phyloP scores from a whole-genome alignment of 2,113 vertebrate genomes.

The Eira barbara region DNA sequence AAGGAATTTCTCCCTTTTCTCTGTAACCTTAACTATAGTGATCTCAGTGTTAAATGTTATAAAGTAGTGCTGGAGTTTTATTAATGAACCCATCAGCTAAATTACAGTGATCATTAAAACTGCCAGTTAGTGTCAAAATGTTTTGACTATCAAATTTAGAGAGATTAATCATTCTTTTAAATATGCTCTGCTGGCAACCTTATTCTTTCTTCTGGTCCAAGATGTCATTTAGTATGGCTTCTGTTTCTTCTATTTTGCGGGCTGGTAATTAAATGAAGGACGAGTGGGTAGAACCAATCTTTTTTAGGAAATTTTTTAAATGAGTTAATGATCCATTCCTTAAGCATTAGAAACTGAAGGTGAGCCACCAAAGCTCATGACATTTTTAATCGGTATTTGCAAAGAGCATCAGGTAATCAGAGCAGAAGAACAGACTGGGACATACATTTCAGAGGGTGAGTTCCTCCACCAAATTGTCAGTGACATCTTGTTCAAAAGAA shows the following conservation, averaged over 20 bases:
- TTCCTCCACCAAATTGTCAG: not conserved
- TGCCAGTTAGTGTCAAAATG: constrained; percentile 63
- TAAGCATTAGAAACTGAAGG: constrained; percentile 43
- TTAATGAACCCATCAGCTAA: constrained; percentile 71
- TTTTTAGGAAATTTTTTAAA: constrained; percentile 35
- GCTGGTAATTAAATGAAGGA: constrained; percentile 53
- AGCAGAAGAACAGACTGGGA: not conserved
- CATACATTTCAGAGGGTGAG: not conserved
- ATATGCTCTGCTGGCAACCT: constrained; percentile 18
- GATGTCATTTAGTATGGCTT: constrained; percentile 41
- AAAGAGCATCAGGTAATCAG: not conserved
- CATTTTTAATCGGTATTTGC: constrained; percentile 20
- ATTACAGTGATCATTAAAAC: constrained; percentile 61
- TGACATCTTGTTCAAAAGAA: constrained; percentile 29
- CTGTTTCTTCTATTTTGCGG: constrained; percentile 19
- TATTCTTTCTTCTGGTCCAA: constrained; percentile 5
- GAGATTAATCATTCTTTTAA: constrained; percentile 67
- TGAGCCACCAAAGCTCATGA: constrained; percentile 36
- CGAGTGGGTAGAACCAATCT: constrained; percentile 47
- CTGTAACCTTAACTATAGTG: constrained; percentile 50
- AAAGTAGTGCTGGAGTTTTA: constrained; percentile 49
- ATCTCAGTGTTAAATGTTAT: constrained; percentile 38
- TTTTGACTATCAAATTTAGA: constrained; percentile 72
- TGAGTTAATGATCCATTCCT: constrained; percentile 54
- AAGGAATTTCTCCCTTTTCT: constrained; percentile 24